A percentile compares a stretch with the other conserved stretches of the same genome.
phyloP scores from a whole-genome alignment of 2,888 invertebrate species.

The Cheilosia grossa region DNA sequence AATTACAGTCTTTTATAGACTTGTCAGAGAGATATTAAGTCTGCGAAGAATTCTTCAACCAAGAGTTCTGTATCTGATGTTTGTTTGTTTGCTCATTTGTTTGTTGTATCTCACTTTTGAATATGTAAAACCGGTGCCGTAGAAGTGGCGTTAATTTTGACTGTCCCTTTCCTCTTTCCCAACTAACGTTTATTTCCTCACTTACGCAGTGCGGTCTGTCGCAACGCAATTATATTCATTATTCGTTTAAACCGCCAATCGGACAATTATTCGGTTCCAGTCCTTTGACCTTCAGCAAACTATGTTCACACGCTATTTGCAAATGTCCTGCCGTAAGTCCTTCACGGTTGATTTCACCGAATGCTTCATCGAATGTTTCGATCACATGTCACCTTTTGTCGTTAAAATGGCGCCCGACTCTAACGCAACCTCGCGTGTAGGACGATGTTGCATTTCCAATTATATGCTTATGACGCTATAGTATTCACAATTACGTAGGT shows the following conservation, averaged over 20 bases:
- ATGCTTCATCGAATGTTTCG: no score
- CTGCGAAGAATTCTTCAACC: no score
- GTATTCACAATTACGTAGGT: not conserved
- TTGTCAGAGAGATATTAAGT: no score
- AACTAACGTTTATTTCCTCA: not conserved
- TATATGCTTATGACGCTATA: slow-evolving; percentile 8
- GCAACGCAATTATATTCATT: not conserved
- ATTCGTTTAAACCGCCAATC: not conserved
- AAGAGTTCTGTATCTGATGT: no score
- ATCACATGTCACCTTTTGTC: not conserved
- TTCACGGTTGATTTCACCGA: no score
- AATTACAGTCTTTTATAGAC: no score
- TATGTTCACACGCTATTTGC: not conserved
- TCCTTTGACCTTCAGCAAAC: not conserved
- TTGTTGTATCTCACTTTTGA: no score
- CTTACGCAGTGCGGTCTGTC: not conserved
- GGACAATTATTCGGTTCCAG: not conserved
- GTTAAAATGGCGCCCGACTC: slow-evolving; percentile 9
- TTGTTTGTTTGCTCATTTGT: no score
- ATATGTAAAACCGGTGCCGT: no score
- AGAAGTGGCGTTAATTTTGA: no score
- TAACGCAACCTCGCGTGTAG: not conserved
- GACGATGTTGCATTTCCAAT: not conserved
- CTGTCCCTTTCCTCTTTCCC: no score
- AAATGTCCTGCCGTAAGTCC: not conserved